Conservation (phyloP, 2,797 vertebrate genomes). For the Epinephelus coioides region DNA sequence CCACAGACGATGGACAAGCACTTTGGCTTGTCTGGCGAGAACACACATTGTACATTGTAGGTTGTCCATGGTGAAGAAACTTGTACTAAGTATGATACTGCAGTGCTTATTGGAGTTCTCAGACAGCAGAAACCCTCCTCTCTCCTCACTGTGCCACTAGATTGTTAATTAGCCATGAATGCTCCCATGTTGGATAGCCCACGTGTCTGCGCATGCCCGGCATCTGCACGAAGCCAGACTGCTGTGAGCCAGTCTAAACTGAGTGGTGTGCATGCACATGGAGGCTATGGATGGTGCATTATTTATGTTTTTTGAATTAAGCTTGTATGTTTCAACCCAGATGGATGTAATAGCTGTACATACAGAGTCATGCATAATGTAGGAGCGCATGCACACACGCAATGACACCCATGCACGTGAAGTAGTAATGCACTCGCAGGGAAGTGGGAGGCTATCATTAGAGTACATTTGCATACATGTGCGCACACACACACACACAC, state of each 20-base stretch:
- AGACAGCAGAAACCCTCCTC: neutral
- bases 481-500: neutral
- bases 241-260: neutral
- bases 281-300: constrained; percentile 36
- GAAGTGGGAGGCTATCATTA: constrained; percentile 17
- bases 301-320: constrained; percentile 57
- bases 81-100: neutral
- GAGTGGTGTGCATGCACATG: constrained; percentile 7
- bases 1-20: neutral
- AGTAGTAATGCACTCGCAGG: neutral
- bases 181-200: neutral
- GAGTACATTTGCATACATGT: neutral
- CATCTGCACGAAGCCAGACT: constrained; percentile 6
- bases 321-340: constrained; percentile 43
- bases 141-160: neutral
- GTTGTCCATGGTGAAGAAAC: neutral
- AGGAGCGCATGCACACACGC: neutral
- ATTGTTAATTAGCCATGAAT: constrained; percentile 20
- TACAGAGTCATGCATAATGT: constrained; percentile 47
- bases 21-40: neutral
- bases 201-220: neutral
- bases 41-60: no score
- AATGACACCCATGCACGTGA: neutral
- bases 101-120: neutral
- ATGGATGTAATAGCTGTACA: constrained; percentile 32